Base-by-base conservation (phyloP, 2,797 vertebrate species). In the Telmatherina bonti region DNA sequence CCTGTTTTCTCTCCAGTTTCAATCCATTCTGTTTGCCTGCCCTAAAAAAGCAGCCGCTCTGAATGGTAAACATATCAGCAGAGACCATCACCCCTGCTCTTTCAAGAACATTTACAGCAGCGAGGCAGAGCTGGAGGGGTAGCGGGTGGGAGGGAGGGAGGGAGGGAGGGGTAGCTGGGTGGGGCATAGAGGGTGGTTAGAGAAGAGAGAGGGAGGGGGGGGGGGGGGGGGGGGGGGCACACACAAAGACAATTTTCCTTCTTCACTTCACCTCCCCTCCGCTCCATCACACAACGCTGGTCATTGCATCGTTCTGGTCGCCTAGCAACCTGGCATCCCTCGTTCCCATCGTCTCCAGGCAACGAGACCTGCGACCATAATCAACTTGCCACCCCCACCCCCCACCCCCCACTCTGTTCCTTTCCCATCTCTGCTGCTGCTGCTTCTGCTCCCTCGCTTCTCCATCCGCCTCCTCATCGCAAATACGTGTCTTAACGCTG, bases 331-430 rank as follows among this genome's bases (percentile, higher is more conserved):
- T 91, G 91, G 92, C 93, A 94, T 94, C 94, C 91, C 93, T 92
- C 67, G 83, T 94, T 91, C 90, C 90, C 78, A 83, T 90, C 90
- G 92, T 95, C 91, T 93, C 94, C 89, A 91, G 90, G 94, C 94
- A 95, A 95, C 93, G 91, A 92, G 92, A 94, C 93, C 91, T 93
- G 93, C 89, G 91, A 94, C 93, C 93, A 76, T 94, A 95, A 94
- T 95, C 94, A 94, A 94, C 93, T 92, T 92, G 90, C 91, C 88
- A 89, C 89, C 86, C 73, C 82, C 62, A 65, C 57, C 70, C 67
- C 68, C 72, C 41, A 65, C 47, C 45, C 61, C 47, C 58, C 71
- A 70, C 67, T 78, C 79, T 79, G 78, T 67, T 70, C 78, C 51
- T 80, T 81, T 88, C 79, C 79, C 33, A 7, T 81, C 62, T 76